Evolutionary conservation across 1,140 invertebrate genomes (phyloP).

Genomic region (Protaetia brevitarsis): DNA sequence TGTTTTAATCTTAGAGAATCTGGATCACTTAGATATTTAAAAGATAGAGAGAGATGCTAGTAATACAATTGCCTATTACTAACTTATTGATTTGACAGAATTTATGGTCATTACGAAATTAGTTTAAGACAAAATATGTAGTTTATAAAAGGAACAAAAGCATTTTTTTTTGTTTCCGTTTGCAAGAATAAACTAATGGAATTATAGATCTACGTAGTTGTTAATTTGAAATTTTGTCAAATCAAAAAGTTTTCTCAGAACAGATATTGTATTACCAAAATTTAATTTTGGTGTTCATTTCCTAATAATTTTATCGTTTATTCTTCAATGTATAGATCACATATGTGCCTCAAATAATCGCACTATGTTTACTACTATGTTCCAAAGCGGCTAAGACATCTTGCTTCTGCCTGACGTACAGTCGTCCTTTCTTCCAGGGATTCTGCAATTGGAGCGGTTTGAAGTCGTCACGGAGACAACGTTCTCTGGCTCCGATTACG

Average conservation of each 20-base stretch:
- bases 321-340: neutral
- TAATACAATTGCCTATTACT: neutral
- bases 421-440: conserved; percentile 89
- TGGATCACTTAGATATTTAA: neutral
- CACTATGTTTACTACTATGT: conserved; percentile 73
- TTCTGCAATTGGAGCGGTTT: conserved; percentile 88
- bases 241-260: neutral
- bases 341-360: conserved; percentile 51
- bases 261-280: neutral
- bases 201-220: too few relatives aligned
- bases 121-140: too few relatives aligned
- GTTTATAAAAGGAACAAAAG: too few relatives aligned
- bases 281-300: conserved; percentile 6
- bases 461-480: conserved; percentile 90
- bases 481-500: conserved; percentile 86
- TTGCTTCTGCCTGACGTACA: conserved; percentile 87
- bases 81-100: neutral
- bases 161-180: too few relatives aligned
- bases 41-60: neutral
- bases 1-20: conserved; percentile 2
- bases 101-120: too few relatives aligned
- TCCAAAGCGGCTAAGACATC: conserved; percentile 84
- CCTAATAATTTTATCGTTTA: neutral
- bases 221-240: too few relatives aligned
- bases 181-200: neutral